A percentile compares a stretch with the other conserved stretches of the same genome.
These are phyloP conservation scores for Premnoplex brunnescens DNA, from an alignment of 2,797 vertebrate genomes.

Conservation along the genomic window DNA sequence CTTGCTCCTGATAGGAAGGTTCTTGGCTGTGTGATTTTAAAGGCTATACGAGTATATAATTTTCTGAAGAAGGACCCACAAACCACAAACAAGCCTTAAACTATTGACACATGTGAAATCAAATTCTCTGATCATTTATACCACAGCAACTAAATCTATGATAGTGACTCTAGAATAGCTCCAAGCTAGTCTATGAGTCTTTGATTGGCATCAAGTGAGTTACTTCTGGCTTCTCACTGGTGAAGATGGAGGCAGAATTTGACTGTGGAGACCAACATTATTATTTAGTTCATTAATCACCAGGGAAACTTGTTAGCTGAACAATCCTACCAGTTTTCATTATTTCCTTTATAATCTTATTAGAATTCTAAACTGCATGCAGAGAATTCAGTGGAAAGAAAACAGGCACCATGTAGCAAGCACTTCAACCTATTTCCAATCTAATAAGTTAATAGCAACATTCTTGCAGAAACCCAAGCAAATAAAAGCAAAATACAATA, in stretches of 20 bases:
- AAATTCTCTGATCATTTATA: conserved; percentile 9
- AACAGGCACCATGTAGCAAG: conserved; percentile 25
- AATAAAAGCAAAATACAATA: conserved; percentile 52
- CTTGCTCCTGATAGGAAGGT: neutral
- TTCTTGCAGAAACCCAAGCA: conserved; percentile 4
- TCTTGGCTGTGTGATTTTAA: neutral
- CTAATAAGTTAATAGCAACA: conserved; percentile 43
- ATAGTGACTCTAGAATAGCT: neutral
- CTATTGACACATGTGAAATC: conserved; percentile 29
- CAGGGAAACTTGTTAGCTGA: conserved; percentile 17
- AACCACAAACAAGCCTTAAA: conserved; percentile 34
- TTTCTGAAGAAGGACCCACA: neutral
- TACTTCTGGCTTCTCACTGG: conserved; percentile 1
- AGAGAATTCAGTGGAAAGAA: neutral
- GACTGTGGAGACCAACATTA: conserved; percentile 9
- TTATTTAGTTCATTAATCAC: conserved; percentile 53
- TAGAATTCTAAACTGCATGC: conserved; percentile 26
- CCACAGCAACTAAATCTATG: neutral
- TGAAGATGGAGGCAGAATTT: conserved; percentile 7
- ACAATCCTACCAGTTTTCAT: neutral
- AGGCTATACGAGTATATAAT: neutral
- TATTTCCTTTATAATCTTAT: conserved; percentile 53
- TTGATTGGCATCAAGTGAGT: neutral
- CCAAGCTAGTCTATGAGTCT: neutral
- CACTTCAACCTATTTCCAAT: neutral